phyloP scores from a whole-genome alignment of 2,888 invertebrate species.

The Drosophila glabriapex region DNA sequence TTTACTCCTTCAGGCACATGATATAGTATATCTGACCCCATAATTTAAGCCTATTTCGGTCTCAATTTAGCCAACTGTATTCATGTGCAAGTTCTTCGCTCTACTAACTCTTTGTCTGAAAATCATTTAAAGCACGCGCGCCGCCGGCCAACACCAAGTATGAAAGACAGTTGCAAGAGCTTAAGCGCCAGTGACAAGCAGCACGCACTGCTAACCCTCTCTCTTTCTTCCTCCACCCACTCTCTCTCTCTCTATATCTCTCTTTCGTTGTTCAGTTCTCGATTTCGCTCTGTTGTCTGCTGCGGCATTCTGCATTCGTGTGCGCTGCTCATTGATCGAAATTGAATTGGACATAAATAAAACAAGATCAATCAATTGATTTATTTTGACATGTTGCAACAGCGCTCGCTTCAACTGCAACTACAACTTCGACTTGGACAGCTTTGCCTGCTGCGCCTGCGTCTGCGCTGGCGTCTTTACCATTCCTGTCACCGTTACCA shows the following conservation, averaged over 20 bases:
- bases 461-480: conserved; percentile 31
- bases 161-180: conserved; percentile 22
- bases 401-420: conserved; percentile 49
- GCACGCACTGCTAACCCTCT: conserved; percentile 28
- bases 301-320: conserved; percentile 74
- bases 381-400: conserved; percentile 85
- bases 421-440: conserved; percentile 37
- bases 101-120: conserved; percentile 8
- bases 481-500: conserved; percentile 28
- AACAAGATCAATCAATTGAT: conserved; percentile 86
- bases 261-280: not conserved
- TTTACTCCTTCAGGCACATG: not conserved
- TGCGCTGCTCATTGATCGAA: conserved; percentile 84
- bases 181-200: conserved; percentile 63
- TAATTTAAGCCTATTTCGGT: not conserved
- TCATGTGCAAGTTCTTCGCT: not conserved
- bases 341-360: conserved; percentile 86
- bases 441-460: conserved; percentile 41
- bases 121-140: conserved; percentile 59
- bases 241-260: not conserved
- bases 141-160: conserved; percentile 46
- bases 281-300: conserved; percentile 24
- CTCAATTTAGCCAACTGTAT: not conserved
- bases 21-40: not conserved
- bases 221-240: conserved; percentile 1